Conservation (phyloP, 2,888 invertebrate genomes). For the Idaea biselata region DNA sequence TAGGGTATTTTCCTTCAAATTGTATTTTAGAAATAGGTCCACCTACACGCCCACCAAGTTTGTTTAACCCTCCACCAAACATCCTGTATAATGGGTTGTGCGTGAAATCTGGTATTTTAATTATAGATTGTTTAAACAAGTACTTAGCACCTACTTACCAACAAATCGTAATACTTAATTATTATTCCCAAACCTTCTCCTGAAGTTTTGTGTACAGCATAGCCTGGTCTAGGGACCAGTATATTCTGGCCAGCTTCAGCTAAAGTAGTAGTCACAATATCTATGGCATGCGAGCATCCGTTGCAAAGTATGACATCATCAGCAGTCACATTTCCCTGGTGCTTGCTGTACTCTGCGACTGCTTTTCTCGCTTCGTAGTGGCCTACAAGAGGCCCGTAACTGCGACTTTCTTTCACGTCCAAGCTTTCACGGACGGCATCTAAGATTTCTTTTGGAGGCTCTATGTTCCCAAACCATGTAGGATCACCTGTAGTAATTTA, state of each 20-base stretch:
- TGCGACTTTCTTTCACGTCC: slow-evolving; percentile 86
- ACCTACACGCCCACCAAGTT: no score
- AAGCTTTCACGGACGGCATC: slow-evolving; percentile 88
- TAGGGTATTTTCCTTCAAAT: no score
- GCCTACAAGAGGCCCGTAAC: slow-evolving; percentile 93
- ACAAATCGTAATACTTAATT: slow-evolving; percentile 87
- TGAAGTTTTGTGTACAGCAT: slow-evolving; percentile 93
- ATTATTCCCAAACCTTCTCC: slow-evolving; percentile 90
- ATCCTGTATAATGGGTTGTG: no score
- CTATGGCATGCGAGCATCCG: slow-evolving; percentile 96
- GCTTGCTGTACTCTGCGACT: slow-evolving; percentile 90
- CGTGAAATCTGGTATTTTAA: no score
- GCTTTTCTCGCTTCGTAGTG: slow-evolving; percentile 87
- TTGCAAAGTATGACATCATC: slow-evolving; percentile 95
- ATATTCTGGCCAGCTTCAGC: slow-evolving; percentile 95
- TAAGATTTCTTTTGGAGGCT: slow-evolving; percentile 87
- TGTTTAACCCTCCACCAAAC: no score
- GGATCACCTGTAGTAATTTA: slow-evolving; percentile 90
- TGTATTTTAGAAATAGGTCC: no score
- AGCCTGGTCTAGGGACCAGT: slow-evolving; percentile 94
- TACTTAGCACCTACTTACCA: slow-evolving; percentile 76
- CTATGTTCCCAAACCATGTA: slow-evolving; percentile 94
- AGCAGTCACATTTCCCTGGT: slow-evolving; percentile 72
- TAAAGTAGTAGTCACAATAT: slow-evolving; percentile 92
- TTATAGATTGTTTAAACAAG: slow-evolving; percentile 2